These are phyloP conservation scores for Haliclona indistincta DNA, from an alignment of 37 sponge, comb jelly and placozoan species.

Conservation along the genomic window DNA sequence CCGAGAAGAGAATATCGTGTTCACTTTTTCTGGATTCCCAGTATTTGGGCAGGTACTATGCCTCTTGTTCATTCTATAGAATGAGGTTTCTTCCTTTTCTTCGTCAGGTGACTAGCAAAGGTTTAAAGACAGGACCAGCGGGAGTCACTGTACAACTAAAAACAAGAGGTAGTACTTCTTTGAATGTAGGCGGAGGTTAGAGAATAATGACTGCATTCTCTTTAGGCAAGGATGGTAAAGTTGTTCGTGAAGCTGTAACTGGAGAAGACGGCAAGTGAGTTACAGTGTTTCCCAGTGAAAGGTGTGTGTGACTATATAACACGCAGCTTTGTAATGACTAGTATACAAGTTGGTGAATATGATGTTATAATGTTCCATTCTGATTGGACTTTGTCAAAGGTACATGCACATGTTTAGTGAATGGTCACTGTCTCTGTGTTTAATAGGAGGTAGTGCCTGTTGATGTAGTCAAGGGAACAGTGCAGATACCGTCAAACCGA, in stretches of 20 bases:
- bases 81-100: background rate
- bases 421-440: background rate
- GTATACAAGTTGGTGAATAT: background rate
- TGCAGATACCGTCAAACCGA: background rate
- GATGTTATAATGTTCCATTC: too few species aligned
- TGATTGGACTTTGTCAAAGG: background rate
- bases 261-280: constrained; percentile 17
- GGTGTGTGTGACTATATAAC: background rate
- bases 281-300: background rate
- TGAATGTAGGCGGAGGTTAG: background rate
- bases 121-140: constrained; percentile 29
- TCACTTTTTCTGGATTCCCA: constrained; percentile 81
- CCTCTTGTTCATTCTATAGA: background rate
- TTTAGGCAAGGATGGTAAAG: background rate
- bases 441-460: too few species aligned
- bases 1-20: constrained; percentile 79
- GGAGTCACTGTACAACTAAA: constrained; percentile 40
- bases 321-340: background rate
- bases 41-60: constrained; percentile 82
- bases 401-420: background rate
- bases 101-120: constrained; percentile 11
- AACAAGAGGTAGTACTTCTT: background rate
- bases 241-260: background rate
- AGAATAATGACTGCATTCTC: background rate
- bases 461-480: background rate